These are phyloP conservation scores for Julus scandinavius DNA, from an alignment of 2,888 invertebrate species.

Conservation along the genomic window DNA sequence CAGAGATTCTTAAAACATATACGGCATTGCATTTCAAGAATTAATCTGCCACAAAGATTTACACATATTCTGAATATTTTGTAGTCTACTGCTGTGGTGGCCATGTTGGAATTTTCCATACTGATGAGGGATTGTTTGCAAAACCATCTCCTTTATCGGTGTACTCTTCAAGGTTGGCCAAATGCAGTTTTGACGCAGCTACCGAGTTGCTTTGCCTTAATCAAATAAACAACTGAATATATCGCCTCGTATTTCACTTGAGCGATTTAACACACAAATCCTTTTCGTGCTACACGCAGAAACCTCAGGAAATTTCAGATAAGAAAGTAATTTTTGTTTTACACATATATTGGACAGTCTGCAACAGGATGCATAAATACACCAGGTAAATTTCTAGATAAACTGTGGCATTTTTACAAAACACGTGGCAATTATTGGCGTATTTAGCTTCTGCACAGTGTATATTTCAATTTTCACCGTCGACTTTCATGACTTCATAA, in stretches of 20 bases:
- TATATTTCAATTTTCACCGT: background rate
- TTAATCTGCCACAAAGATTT: too few species aligned
- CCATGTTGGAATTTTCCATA: background rate
- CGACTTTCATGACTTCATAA: too few species aligned
- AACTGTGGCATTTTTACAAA: background rate
- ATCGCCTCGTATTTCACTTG: conserved; percentile 7
- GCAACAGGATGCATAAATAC: background rate
- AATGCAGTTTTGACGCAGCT: background rate
- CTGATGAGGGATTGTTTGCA: background rate
- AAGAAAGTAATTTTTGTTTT: background rate
- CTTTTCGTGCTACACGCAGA: background rate
- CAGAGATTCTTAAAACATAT: too few species aligned
- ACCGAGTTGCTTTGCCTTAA: conserved; percentile 1
- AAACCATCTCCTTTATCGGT: background rate
- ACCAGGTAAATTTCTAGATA: background rate
- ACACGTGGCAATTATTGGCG: background rate
- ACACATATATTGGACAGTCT: background rate
- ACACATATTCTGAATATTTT: too few species aligned
- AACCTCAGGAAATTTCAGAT: background rate
- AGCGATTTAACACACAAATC: background rate
- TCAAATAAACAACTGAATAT: conserved; percentile 30
- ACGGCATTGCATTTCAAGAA: too few species aligned
- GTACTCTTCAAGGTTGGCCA: background rate
- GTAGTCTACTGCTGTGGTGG: background rate
- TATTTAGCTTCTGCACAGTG: background rate